A percentile compares a stretch with the other conserved stretches of the same genome.
phyloP scores from a whole-genome alignment of 2,888 invertebrate species.

The Perizoma affinitatum region DNA sequence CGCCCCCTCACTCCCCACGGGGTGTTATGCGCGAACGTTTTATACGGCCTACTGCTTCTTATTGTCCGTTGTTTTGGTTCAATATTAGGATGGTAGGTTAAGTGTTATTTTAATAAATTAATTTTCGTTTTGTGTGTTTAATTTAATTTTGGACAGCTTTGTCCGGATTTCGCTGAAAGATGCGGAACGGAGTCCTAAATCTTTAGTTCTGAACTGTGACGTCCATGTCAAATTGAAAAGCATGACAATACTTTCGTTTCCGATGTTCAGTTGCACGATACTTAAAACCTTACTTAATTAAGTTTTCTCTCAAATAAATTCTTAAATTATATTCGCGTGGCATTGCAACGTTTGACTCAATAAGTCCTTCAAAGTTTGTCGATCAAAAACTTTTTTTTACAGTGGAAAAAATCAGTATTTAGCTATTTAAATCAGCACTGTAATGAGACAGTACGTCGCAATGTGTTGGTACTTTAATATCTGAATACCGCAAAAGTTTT shows the following conservation, averaged over 20 bases:
- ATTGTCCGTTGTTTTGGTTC: slow-evolving; percentile 80
- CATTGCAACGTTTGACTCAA: slow-evolving; percentile 37
- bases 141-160: slow-evolving; percentile 35
- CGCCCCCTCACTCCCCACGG: slow-evolving; percentile 56
- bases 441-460: slow-evolving; percentile 37
- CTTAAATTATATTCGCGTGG: slow-evolving; percentile 29
- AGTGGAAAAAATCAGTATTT: slow-evolving; percentile 27
- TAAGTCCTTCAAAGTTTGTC: slow-evolving; percentile 35
- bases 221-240: too few relatives aligned
- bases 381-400: slow-evolving; percentile 35
- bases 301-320: slow-evolving; percentile 22
- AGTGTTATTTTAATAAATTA: slow-evolving; percentile 69
- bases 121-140: slow-evolving; percentile 41
- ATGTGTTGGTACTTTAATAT: slow-evolving; percentile 30
- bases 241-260: too few relatives aligned
- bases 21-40: slow-evolving; percentile 72
- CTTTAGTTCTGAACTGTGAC: too few relatives aligned
- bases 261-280: slow-evolving; percentile 7
- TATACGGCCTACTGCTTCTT: slow-evolving; percentile 73
- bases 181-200: too few relatives aligned
- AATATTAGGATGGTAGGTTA: slow-evolving; percentile 77
- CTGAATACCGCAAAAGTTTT: slow-evolving; percentile 57
- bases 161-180: slow-evolving; percentile 4
- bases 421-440: slow-evolving; percentile 33
- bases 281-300: slow-evolving; percentile 27